Evolutionary conservation across 2,797 vertebrate genomes (phyloP).

Genomic region (Phataginus tricuspis): DNA sequence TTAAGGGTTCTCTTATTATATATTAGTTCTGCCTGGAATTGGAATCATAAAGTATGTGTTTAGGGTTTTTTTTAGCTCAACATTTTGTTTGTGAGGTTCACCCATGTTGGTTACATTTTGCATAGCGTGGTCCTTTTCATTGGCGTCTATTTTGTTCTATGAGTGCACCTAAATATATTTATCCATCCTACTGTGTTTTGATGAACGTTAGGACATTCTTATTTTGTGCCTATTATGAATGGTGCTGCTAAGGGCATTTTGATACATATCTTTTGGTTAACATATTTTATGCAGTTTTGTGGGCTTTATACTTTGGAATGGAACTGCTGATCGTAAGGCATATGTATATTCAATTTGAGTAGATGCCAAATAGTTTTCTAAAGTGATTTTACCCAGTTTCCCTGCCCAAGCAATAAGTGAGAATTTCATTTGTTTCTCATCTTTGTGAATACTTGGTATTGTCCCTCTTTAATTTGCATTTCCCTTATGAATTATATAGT

Average conservation of each 20-base stretch:
- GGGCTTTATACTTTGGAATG: background rate
- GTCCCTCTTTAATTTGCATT: background rate
- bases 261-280: background rate
- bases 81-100: background rate
- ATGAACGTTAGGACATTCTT: background rate
- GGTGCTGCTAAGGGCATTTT: background rate
- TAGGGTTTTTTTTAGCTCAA: background rate
- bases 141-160: background rate
- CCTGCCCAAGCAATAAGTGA: background rate
- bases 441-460: background rate
- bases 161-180: background rate
- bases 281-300: background rate
- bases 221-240: background rate
- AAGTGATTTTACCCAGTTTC: background rate
- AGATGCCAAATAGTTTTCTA: background rate
- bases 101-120: background rate
- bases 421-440: background rate
- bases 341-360: background rate
- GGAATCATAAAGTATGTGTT: background rate
- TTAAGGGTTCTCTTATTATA: background rate
- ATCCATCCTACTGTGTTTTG: background rate
- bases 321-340: background rate
- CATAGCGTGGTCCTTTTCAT: background rate
- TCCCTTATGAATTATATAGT: background rate
- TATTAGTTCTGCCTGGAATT: background rate